Base-by-base conservation (phyloP, 1,140 invertebrate genomes). In the Ips nitidus region DNA sequence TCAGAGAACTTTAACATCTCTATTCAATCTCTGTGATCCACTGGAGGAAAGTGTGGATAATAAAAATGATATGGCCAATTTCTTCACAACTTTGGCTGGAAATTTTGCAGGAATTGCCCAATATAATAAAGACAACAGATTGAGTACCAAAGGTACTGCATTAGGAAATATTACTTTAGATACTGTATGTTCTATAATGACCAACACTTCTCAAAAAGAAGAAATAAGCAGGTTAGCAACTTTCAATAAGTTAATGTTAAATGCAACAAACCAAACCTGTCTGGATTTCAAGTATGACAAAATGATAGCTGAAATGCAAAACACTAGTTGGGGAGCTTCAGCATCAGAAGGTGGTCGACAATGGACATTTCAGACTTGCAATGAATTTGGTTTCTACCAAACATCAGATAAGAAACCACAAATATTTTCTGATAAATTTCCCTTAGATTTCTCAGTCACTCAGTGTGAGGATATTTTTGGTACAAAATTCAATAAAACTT, bases 361-460 rank as follows among this genome's bases (percentile, higher is more conserved):
- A 77, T 98, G 95, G 95, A 91, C 86, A n/a, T 98, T 95, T 78
- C 95, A 98, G 81, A 97, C 94, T 0, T 98, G 95, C 79, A 94
- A 91, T 22, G 95, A 98, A 80, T 98, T 97, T 81, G 95, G 94
- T 38, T 98, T 94, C 77, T 98, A 91, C 81, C 94, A 98, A 84
- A 94, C 93, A 0, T 95, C 94, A 0, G 88, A 89, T 7, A 86
- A 85, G 2, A 82, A 85, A 40, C 81, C 86, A 1, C 87, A 90
- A 74, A 86, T 92, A 7, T 97, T 97, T 78, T 91, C 93, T 1
- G 82, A 90, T 75, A 81, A 85, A 7, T 94, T 97, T 71, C 86
- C 90, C 1, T 76, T 93, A 1, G 86, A 91, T 38, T 97, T 93
- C 79, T 96, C 90, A 73, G 83, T 90, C 41, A 82, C 92, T 66